Conservation (phyloP, 2,797 vertebrate genomes). For the Glyptemys insculpta region DNA sequence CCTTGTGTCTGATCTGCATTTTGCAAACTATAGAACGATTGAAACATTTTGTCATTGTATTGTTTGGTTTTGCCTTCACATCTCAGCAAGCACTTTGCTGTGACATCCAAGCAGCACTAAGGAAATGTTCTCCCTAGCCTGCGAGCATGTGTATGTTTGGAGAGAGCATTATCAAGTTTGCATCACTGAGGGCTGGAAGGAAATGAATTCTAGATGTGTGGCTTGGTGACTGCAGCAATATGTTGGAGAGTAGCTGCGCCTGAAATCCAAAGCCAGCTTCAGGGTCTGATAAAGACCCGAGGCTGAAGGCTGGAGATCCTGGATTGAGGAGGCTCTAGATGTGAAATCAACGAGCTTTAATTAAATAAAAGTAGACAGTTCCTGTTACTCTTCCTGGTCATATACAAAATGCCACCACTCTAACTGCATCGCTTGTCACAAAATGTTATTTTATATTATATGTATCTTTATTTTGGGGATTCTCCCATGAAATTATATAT, state of each 20-base stretch:
- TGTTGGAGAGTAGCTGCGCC: neutral
- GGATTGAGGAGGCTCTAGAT: neutral
- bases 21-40: neutral
- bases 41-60: neutral
- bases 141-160: neutral
- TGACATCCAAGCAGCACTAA: neutral
- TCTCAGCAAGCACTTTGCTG: neutral
- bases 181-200: neutral
- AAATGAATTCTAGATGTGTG: neutral
- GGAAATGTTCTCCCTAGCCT: neutral
- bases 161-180: neutral
- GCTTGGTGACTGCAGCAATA: neutral
- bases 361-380: neutral
- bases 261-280: neutral
- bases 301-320: accelerated
- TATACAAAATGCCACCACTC: neutral
- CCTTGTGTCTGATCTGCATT: neutral
- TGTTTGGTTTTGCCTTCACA: neutral
- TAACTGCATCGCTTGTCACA: neutral
- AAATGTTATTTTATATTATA: neutral
- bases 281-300: neutral
- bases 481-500: neutral
- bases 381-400: neutral
- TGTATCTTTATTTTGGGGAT: neutral
- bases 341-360: neutral